Conservation (phyloP, 2,888 invertebrate species). For the Parnassius apollo region DNA sequence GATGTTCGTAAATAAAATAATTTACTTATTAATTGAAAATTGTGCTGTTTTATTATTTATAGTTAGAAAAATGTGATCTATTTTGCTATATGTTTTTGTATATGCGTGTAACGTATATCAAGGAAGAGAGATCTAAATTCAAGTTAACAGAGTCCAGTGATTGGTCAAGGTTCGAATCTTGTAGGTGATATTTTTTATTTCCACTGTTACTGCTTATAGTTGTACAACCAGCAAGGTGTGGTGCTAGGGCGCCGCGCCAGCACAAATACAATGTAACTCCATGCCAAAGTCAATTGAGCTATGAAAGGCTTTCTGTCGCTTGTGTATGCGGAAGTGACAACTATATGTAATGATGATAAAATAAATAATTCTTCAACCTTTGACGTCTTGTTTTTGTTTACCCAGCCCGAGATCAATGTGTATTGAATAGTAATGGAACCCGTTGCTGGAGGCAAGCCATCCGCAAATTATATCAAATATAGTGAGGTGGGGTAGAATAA, state of each 20-base stretch:
- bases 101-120: conserved; percentile 3
- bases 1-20: conserved; percentile 19
- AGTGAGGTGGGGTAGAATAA: no score
- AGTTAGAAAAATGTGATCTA: conserved; percentile 9
- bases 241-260: conserved; percentile 44
- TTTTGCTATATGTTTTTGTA: conserved; percentile 20
- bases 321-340: conserved; percentile 77
- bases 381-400: conserved; percentile 26
- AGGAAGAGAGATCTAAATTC: conserved; percentile 3
- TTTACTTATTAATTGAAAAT: conserved; percentile 2
- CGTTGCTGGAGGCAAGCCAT: no score
- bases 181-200: conserved; percentile 13
- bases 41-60: conserved; percentile 6
- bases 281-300: conserved; percentile 82
- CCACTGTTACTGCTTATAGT: conserved; percentile 39
- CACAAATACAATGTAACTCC: conserved; percentile 75
- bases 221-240: conserved; percentile 24
- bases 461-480: no score
- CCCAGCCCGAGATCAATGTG: neutral
- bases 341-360: conserved; percentile 72
- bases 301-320: conserved; percentile 77
- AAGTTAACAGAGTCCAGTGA: neutral
- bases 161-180: neutral
- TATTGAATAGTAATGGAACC: no score
- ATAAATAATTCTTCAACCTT: conserved; percentile 77